Evolutionary conservation across 1,140 invertebrate genomes (phyloP).

Genomic region (Cydia amplana): DNA sequence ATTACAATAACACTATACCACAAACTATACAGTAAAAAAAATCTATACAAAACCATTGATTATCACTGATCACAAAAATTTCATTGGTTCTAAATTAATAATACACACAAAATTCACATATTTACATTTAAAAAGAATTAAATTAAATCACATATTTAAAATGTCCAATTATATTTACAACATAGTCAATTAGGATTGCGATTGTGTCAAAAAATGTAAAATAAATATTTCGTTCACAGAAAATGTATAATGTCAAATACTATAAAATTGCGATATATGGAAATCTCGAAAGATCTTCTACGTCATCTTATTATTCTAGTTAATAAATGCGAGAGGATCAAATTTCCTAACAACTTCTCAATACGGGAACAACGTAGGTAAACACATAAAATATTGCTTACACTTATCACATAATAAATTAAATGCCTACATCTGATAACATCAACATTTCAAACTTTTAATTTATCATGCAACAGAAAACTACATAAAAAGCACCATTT

Average conservation of each 20-base stretch:
- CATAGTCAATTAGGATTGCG: constrained; percentile 12
- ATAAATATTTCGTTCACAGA: constrained; percentile 26
- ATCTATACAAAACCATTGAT: constrained; percentile 60
- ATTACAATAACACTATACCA: constrained; percentile 54
- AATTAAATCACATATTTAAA: constrained; percentile 61
- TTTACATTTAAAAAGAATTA: constrained; percentile 65
- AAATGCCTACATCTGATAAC: constrained; percentile 16
- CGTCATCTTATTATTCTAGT: constrained; percentile 40
- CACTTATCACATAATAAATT: constrained; percentile 39
- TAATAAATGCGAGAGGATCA: constrained; percentile 47
- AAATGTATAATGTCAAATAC: constrained; percentile 19
- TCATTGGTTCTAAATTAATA: constrained; percentile 59
- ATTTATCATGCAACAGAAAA: constrained; percentile 32
- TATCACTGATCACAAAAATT: constrained; percentile 60
- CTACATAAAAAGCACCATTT: constrained; percentile 69
- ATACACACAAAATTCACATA: constrained; percentile 70
- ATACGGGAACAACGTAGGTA: constrained; percentile 37
- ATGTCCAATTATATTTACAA: constrained; percentile 64
- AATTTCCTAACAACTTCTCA: constrained; percentile 40
- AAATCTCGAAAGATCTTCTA: constrained; percentile 39
- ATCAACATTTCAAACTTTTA: constrained; percentile 12
- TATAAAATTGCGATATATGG: constrained; percentile 34
- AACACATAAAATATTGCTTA: constrained; percentile 46
- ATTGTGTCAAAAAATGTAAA: constrained; percentile 46
- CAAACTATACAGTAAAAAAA: constrained; percentile 71